These are phyloP conservation scores for Sanderia malayensis DNA, from an alignment of 30 jellyfish, hydroid and myxozoan genomes.

Conservation along the genomic window DNA sequence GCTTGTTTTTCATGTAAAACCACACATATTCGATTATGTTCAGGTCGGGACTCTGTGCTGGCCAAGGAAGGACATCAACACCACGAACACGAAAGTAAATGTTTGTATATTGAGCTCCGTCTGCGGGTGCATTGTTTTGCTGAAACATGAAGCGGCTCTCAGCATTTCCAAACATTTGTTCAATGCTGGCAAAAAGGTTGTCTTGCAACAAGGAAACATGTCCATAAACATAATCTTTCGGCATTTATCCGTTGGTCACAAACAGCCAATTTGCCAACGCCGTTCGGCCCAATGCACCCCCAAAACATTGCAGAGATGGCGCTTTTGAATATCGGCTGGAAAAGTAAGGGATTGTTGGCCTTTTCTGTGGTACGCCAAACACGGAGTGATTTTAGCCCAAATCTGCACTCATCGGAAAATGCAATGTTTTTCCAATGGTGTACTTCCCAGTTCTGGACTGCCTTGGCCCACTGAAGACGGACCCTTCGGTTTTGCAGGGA, in stretches of 20 bases:
- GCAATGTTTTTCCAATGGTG: constrained; percentile 12
- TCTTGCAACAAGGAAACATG: not conserved
- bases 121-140: constrained; percentile 40
- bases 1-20: constrained; percentile 4
- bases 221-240: too few relatives aligned
- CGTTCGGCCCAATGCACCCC: constrained; percentile 57
- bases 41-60: constrained; percentile 45
- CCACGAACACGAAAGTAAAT: not conserved
- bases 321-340: constrained; percentile 3
- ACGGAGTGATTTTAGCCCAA: not conserved
- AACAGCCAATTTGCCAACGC: constrained; percentile 18
- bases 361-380: constrained; percentile 10
- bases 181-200: not conserved
- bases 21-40: constrained; percentile 18
- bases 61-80: constrained; percentile 14
- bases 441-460: not conserved
- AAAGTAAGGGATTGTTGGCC: not conserved
- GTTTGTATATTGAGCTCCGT: not conserved
- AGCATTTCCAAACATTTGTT: constrained; percentile 4
- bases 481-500: constrained; percentile 1
- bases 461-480: constrained; percentile 13
- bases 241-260: constrained; percentile 9
- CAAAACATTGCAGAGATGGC: constrained; percentile 27
- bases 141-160: constrained; percentile 31
- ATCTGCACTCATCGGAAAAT: constrained; percentile 22